These are phyloP conservation scores for Pangasius djambal DNA, from an alignment of 2,797 vertebrate genomes.

Conservation along the genomic window DNA sequence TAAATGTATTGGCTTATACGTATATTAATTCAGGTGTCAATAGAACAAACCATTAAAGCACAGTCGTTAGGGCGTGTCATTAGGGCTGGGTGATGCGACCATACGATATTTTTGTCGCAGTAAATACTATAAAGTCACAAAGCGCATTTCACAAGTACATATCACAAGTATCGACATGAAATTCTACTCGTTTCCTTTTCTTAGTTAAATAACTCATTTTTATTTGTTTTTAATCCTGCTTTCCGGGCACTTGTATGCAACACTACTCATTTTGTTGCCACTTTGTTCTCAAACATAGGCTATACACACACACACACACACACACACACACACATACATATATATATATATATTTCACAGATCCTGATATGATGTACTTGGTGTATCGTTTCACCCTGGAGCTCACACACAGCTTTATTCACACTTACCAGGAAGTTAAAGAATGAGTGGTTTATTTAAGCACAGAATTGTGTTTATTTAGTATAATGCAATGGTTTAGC, in stretches of 20 bases:
- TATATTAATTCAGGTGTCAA: background rate
- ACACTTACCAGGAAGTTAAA: background rate
- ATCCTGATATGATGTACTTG: background rate
- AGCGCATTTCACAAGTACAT: too few relatives aligned
- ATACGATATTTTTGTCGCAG: background rate
- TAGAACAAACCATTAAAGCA: background rate
- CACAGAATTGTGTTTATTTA: background rate
- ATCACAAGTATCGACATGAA: background rate
- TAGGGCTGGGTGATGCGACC: background rate
- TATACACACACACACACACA: too few relatives aligned
- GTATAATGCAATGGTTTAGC: background rate
- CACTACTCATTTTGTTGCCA: background rate
- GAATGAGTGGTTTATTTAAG: background rate
- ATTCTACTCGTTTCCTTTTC: background rate
- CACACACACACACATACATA: background rate
- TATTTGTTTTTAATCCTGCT: background rate
- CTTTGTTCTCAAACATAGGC: background rate
- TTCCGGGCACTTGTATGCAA: background rate
- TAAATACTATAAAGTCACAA: background rate
- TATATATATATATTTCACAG: too few relatives aligned
- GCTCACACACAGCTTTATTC: background rate
- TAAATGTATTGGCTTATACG: background rate
- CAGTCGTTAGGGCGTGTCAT: background rate
- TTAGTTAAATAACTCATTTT: background rate
- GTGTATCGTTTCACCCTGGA: background rate